Base-by-base conservation (phyloP, 2,113 vertebrate species). In the Parotia lawesii region DNA sequence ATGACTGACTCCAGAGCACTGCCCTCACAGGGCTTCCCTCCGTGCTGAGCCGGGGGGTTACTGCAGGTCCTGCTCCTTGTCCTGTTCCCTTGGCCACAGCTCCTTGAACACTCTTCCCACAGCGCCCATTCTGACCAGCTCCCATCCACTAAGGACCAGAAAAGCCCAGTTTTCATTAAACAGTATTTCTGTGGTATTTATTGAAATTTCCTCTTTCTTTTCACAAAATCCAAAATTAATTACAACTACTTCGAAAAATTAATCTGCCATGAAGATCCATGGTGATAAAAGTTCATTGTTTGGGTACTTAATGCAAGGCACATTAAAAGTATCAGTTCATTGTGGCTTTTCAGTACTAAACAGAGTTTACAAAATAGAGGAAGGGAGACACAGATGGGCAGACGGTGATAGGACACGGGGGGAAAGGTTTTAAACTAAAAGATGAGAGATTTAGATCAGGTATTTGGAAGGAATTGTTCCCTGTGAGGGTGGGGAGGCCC, bases 31-130 rank as follows among this genome's bases (percentile, higher is more conserved):
- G 97, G 91, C 35, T 96, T 97, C 45, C 99, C 99, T 1, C 98
- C 98, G 0, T 99, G 98, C 90, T 99, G 99, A 48, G 97, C 92
- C 1, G 97, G 58, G 19, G 99, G 99, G 54, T 97, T 97, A 77
- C 89, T 99, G 96, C 99, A 99, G 22, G 94, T 98, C 73, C 99
- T 98, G 73, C 98, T 97, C 84, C 99, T 98, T 33, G 98, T 99
- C 92, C 97, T 98, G 97, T 99, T 99, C 28, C 99, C 99, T 25
- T 97, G 98, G 35, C 99, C 99, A 71, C 99, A 99, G 86, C 97
- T 98, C 81, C 96, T 98, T 16, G 99, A 99, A 85, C 99, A 99
- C 80, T 99, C 99, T 94, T 99, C 99, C 99, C 99, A 99, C 2
- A 89, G 47, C 10, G 98, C 98, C 99, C 99, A 99, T 61, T 98